These are phyloP conservation scores for Cavia porcellus DNA, from an alignment of 2,113 vertebrate genomes.

Conservation along the genomic window DNA sequence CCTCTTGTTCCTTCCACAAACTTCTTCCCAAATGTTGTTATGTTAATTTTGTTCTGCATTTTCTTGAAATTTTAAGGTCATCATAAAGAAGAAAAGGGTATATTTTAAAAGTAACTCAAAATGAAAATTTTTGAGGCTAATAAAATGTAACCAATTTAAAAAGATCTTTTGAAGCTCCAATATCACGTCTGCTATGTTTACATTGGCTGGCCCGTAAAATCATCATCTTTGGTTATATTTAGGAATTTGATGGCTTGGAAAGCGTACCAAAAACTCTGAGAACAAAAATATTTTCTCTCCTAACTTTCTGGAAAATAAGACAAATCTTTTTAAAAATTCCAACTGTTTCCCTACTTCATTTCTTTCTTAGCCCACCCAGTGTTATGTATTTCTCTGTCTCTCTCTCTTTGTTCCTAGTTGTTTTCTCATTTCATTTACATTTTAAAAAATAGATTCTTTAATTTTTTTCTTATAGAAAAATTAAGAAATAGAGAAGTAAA, in stretches of 20 bases:
- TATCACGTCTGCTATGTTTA: slow-evolving; percentile 71
- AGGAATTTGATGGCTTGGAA: slow-evolving; percentile 78
- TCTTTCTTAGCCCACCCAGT: neutral
- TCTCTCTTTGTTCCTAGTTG: neutral
- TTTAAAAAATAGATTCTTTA: neutral
- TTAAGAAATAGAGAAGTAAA: slow-evolving; percentile 7
- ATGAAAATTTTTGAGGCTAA: slow-evolving; percentile 51
- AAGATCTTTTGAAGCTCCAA: slow-evolving; percentile 50
- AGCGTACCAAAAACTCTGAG: slow-evolving; percentile 66
- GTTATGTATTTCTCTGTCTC: neutral
- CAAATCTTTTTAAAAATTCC: slow-evolving; percentile 15
- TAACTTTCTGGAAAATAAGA: slow-evolving; percentile 67
- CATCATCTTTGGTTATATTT: slow-evolving; percentile 81
- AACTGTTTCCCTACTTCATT: neutral
- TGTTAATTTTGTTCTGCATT: slow-evolving; percentile 42
- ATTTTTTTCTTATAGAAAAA: slow-evolving; percentile 44
- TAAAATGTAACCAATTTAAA: slow-evolving; percentile 58
- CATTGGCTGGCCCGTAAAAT: slow-evolving; percentile 76
- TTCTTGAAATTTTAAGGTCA: slow-evolving; percentile 15
- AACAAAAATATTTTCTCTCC: slow-evolving; percentile 75
- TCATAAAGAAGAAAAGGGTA: neutral
- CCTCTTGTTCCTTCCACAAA: neutral
- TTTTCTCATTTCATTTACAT: slow-evolving; percentile 36
- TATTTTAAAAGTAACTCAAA: slow-evolving; percentile 28
- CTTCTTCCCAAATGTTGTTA: neutral